Base-by-base conservation (phyloP, 2,797 vertebrate species). In the Morelia viridis region DNA sequence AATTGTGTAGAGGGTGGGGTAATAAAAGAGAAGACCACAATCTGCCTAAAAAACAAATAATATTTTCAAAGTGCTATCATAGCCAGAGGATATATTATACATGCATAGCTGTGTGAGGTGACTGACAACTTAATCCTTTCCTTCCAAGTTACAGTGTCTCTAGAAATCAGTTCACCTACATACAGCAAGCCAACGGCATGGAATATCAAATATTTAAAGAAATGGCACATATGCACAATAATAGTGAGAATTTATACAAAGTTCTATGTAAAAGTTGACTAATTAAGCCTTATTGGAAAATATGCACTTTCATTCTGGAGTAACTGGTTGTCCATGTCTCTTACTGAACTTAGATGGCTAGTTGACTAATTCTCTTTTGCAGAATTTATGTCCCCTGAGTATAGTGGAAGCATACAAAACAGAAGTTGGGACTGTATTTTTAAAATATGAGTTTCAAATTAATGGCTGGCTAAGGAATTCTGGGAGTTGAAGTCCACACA, bases 251-350 rank as follows among this genome's bases (percentile, higher is more conserved):
- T 90, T 64, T 56, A 92, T 94, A 92, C 94, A 94, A 96, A 95
- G 90, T 87, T 94, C 87, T 94, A 92, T 93, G 94, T 95, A 95
- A 93, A 94, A 93, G 93, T 0, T 94, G 95, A 96, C 94, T 94
- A 92, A 93, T 87, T 96, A 95, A 94, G 94, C 90, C 90, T 90
- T 64, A 95, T 26, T 93, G 93, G 95, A 96, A 97, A 96, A 95
- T 17, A 91, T 91, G 93, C 94, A 95, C 94, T 91, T 93, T 95
- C 92, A 95, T 95, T 93, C 96, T 95, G 95, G 92, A 96, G 41
- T 94, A 95, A 95, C 94, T 96, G 95, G 91, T 95, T 96, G 94
- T 62, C 93, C 28, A 0, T 88, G 93, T 93, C 95, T 93, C 0
- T 19, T 93, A 92, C 90, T 0, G 87, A 95, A 94, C 94, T 88